Percentiles rank a stretch among this genome's conserved stretches.
phyloP scores from a whole-genome alignment of 2,888 invertebrate genomes.

The Pristionchus maxplancki region DNA sequence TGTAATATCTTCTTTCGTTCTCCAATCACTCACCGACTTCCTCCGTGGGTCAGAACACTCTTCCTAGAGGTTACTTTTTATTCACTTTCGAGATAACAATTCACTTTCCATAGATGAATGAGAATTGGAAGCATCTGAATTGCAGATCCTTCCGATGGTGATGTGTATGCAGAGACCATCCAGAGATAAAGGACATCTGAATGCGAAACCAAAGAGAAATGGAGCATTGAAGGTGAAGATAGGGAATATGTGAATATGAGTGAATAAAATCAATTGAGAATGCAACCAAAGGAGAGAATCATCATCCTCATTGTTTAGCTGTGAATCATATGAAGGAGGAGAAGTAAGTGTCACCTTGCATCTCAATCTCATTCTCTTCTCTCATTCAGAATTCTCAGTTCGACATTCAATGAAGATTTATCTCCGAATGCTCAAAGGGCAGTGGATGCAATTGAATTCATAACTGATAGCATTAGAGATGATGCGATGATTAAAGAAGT shows the following conservation, averaged over 20 bases:
- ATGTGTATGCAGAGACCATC: conserved; percentile 94
- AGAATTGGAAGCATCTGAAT: background rate
- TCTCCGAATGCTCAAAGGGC: conserved; percentile 65
- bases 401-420: conserved; percentile 53
- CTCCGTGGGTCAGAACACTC: conserved; percentile 94
- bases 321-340: background rate
- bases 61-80: conserved; percentile 85
- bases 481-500: conserved; percentile 76
- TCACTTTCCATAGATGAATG: too few species aligned
- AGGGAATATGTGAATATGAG: background rate
- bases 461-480: conserved; percentile 75
- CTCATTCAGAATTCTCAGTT: background rate
- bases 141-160: conserved; percentile 88
- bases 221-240: conserved; percentile 53
- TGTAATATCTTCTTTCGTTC: conserved; percentile 99
- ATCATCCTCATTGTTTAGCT: conserved; percentile 46
- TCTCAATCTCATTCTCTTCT: too few species aligned
- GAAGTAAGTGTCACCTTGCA: background rate
- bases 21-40: conserved; percentile 97
- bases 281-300: conserved; percentile 1
- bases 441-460: conserved; percentile 76
- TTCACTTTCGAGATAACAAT: too few species aligned
- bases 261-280: background rate
- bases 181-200: conserved; percentile 54
- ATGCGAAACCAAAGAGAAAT: conserved; percentile 39